Evolutionary conservation across 1,140 invertebrate species (phyloP).

Genomic region (Drosophila simulans): DNA sequence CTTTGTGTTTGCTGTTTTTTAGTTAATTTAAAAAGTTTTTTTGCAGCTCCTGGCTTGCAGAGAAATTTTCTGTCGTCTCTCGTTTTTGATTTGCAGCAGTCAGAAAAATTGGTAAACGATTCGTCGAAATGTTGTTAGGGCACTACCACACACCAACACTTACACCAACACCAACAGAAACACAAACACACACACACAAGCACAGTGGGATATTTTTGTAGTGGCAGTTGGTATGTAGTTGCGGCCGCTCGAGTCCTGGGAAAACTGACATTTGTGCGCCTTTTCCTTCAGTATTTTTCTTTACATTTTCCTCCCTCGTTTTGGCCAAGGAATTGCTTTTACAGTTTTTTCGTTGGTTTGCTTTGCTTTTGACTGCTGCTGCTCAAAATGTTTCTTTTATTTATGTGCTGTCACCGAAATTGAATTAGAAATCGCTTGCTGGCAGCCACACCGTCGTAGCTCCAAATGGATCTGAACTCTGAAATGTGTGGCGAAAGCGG

Average conservation of each 20-base stretch:
- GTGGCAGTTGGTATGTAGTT: constrained; percentile 34
- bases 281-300: constrained; percentile 28
- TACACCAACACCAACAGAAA: constrained; percentile 1
- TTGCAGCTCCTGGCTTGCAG: constrained; percentile 30
- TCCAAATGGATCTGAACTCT: constrained; percentile 25
- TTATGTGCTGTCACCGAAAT: constrained; percentile 79
- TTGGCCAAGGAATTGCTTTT: constrained; percentile 77
- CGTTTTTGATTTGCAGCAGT: constrained; percentile 79
- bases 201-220: constrained; percentile 23
- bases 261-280: constrained; percentile 79
- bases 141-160: not conserved
- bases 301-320: not conserved
- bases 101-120: constrained; percentile 81
- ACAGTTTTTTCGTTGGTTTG: constrained; percentile 63
- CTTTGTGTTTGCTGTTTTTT: constrained; percentile 62
- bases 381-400: constrained; percentile 77
- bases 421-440: constrained; percentile 77
- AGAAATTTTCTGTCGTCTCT: constrained; percentile 35
- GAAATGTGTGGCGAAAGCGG: constrained; percentile 3
- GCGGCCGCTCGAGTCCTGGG: constrained; percentile 59
- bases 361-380: constrained; percentile 56
- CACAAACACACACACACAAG: constrained; percentile 4
- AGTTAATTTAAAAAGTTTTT: constrained; percentile 83
- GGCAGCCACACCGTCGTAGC: constrained; percentile 8
- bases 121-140: constrained; percentile 60